Percentiles rank a stretch among this genome's conserved stretches.
These are phyloP conservation scores for Kryptolebias marmoratus DNA, from an alignment of 2,113 vertebrate genomes.

Conservation along the genomic window DNA sequence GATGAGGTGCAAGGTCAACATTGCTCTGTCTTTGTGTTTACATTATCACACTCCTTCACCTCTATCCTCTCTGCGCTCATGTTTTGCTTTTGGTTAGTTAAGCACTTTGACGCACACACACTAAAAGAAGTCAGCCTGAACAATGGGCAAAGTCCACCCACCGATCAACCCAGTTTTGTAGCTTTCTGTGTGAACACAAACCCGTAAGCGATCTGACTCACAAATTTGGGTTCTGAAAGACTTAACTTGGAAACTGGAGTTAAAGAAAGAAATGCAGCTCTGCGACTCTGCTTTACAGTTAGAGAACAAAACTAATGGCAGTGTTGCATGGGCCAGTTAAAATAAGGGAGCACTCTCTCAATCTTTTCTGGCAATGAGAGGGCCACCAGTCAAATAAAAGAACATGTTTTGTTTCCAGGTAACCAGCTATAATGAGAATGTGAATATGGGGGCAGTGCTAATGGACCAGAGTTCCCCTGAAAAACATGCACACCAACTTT, in stretches of 20 bases:
- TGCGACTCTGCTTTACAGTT: background rate
- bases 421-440: slow-evolving; percentile 54
- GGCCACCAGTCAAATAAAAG: slow-evolving; percentile 53
- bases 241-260: background rate
- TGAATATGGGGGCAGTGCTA: slow-evolving; percentile 56
- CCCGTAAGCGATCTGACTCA: slow-evolving; percentile 18
- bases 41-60: slow-evolving; percentile 49
- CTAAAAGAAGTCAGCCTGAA: slow-evolving; percentile 69
- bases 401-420: slow-evolving; percentile 69
- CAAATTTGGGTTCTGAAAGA: slow-evolving; percentile 18
- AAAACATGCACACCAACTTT: slow-evolving; percentile 28
- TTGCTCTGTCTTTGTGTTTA: slow-evolving; percentile 67
- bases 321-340: slow-evolving; percentile 27
- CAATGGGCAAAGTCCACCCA: slow-evolving; percentile 36
- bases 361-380: slow-evolving; percentile 21
- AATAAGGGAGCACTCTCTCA: slow-evolving; percentile 20
- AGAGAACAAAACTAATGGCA: slow-evolving; percentile 19
- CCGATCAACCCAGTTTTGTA: slow-evolving; percentile 27
- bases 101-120: slow-evolving; percentile 64
- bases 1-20: slow-evolving; percentile 53
- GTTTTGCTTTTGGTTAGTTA: slow-evolving; percentile 58
- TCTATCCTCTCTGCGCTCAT: slow-evolving; percentile 33
- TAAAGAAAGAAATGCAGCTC: slow-evolving; percentile 4
- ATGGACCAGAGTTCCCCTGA: slow-evolving; percentile 62
- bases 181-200: slow-evolving; percentile 34